A percentile compares a stretch with the other conserved stretches of the same genome.
Evolutionary conservation across 2,888 invertebrate species (phyloP).

Genomic region (Acronicta leporina): DNA sequence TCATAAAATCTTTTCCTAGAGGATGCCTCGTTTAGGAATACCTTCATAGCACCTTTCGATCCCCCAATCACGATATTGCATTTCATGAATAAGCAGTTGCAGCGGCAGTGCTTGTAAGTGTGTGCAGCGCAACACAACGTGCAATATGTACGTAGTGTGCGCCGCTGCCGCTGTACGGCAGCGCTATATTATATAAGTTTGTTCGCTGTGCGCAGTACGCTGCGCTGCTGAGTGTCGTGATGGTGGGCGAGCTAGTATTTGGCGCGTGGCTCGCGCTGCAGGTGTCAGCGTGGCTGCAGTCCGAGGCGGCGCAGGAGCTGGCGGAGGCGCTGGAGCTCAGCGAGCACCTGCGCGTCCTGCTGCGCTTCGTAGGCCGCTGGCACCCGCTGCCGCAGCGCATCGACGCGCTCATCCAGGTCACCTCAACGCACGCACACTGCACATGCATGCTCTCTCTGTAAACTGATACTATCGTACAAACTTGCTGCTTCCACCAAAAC

Average conservation of each 20-base stretch:
- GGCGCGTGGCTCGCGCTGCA: conserved; percentile 62
- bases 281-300: conserved; percentile 57
- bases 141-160: no score
- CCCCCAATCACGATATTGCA: no score
- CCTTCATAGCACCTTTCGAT: no score
- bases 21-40: no score
- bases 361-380: conserved; percentile 63
- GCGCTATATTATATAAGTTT: background rate
- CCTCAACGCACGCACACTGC: background rate
- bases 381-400: conserved; percentile 64
- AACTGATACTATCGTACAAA: no score
- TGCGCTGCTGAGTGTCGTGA: conserved; percentile 49
- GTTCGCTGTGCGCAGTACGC: conserved; percentile 60
- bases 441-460: no score
- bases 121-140: no score
- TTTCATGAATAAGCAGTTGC: no score
- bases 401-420: conserved; percentile 61
- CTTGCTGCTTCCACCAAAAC: no score
- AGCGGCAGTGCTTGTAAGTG: no score
- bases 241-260: conserved; percentile 55
- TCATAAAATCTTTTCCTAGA: no score
- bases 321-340: conserved; percentile 61
- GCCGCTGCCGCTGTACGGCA: no score
- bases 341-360: conserved; percentile 62
- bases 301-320: conserved; percentile 56